These are phyloP conservation scores for Gambelia wislizenii DNA, from an alignment of 2,797 vertebrate species.

Conservation along the genomic window DNA sequence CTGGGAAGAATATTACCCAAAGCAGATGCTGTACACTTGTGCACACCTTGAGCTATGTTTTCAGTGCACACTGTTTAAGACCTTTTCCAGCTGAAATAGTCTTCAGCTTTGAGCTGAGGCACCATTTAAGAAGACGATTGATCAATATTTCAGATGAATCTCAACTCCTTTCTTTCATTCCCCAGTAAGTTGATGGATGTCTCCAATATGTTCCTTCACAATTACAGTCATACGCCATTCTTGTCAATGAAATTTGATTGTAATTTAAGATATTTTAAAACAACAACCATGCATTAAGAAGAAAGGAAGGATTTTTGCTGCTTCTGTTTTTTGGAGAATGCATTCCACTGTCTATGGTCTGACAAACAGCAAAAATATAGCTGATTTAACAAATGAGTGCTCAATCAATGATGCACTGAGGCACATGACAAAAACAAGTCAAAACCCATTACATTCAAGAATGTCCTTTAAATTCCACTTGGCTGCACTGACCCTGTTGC, in stretches of 20 bases:
- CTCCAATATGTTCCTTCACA: constrained; percentile 23
- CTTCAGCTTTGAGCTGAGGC: constrained; percentile 63
- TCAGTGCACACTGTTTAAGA: constrained; percentile 54
- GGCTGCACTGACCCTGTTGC: constrained; percentile 85
- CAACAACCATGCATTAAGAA: constrained; percentile 55
- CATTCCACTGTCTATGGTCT: constrained; percentile 81
- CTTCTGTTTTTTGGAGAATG: constrained; percentile 17
- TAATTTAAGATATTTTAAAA: constrained; percentile 42
- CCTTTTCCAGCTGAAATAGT: constrained; percentile 64
- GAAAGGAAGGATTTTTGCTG: neutral
- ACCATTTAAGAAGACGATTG: constrained; percentile 56
- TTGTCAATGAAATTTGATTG: constrained; percentile 54
- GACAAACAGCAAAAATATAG: constrained; percentile 87
- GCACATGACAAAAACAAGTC: constrained; percentile 93
- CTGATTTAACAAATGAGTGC: constrained; percentile 94
- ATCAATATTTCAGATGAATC: constrained; percentile 57
- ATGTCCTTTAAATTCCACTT: constrained; percentile 88
- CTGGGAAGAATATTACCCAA: constrained; percentile 13
- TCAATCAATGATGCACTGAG: constrained; percentile 93
- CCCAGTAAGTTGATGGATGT: constrained; percentile 38
- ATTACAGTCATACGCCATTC: constrained; percentile 7
- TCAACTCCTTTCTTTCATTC: constrained; percentile 40
- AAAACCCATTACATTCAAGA: constrained; percentile 94
- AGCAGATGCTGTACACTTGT: neutral
- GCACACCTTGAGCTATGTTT: constrained; percentile 48